Conservation (phyloP, 2,113 vertebrate species). For the Mirounga angustirostris region DNA sequence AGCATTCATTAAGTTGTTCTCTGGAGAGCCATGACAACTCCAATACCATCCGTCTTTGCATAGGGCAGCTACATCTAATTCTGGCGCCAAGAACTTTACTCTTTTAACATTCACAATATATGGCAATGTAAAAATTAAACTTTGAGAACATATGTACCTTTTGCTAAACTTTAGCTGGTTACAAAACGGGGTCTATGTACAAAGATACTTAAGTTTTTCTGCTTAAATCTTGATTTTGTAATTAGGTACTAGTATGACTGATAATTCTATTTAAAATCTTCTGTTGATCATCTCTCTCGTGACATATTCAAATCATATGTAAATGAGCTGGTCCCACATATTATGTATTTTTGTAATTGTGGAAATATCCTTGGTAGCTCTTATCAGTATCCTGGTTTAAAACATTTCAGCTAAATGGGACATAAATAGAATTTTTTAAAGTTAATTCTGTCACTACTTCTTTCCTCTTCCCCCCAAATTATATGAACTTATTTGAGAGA, state of each 20-base stretch:
- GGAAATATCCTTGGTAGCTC: not conserved
- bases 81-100: not conserved
- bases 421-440: not conserved
- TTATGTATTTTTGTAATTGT: not conserved
- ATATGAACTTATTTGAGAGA: slow-evolving; percentile 3
- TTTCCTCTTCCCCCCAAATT: not conserved
- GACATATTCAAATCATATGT: not conserved
- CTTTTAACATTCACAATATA: not conserved
- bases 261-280: not conserved
- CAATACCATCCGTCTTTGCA: not conserved
- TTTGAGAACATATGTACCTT: not conserved
- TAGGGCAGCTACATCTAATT: not conserved
- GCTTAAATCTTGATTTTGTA: slow-evolving; percentile 11
- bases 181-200: not conserved
- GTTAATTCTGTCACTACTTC: not conserved
- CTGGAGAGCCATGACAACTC: not conserved
- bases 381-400: slow-evolving; percentile 7
- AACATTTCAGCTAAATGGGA: not conserved
- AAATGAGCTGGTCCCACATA: not conserved
- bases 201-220: not conserved
- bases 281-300: not conserved
- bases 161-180: not conserved
- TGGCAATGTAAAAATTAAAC: slow-evolving; percentile 9
- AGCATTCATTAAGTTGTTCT: not conserved
- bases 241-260: not conserved